A percentile compares a stretch with the other conserved stretches of the same genome.
phyloP scores from a whole-genome alignment of 2,888 invertebrate species.

The Dryomyza anilis region DNA sequence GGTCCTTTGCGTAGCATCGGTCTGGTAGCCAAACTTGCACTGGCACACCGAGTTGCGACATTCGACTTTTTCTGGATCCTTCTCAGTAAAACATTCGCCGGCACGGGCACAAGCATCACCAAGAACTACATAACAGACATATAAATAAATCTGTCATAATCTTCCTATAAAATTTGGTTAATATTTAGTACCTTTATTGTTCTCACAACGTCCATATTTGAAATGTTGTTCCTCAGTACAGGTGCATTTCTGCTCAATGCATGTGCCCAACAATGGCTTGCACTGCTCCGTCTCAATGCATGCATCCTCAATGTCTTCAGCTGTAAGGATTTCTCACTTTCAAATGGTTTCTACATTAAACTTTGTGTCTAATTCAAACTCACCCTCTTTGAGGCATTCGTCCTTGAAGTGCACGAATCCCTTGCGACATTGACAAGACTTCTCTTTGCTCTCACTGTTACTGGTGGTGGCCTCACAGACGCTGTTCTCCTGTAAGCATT shows the following conservation, averaged over 20 bases:
- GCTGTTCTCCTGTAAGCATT: constrained; percentile 50
- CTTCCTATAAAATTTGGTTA: too few species aligned
- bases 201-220: constrained; percentile 51
- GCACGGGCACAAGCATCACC: constrained; percentile 51
- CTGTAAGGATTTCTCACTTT: constrained; percentile 35
- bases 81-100: constrained; percentile 54
- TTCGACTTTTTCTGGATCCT: constrained; percentile 54
- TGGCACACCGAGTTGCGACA: constrained; percentile 59
- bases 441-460: constrained; percentile 40
- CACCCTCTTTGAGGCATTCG: constrained; percentile 57
- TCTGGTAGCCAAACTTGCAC: constrained; percentile 54
- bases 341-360: background rate
- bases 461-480: constrained; percentile 42
- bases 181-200: constrained; percentile 48
- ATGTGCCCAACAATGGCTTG: constrained; percentile 56
- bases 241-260: constrained; percentile 52
- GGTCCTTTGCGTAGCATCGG: constrained; percentile 44
- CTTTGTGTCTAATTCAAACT: too few species aligned
- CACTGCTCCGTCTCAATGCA: constrained; percentile 59
- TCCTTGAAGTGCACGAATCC: constrained; percentile 57
- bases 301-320: constrained; percentile 52
- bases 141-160: too few species aligned
- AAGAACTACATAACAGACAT: constrained; percentile 45
- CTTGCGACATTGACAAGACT: constrained; percentile 54
- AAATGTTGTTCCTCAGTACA: constrained; percentile 53